Conservation (phyloP, 2,888 invertebrate genomes). For the Metellina segmentata region DNA sequence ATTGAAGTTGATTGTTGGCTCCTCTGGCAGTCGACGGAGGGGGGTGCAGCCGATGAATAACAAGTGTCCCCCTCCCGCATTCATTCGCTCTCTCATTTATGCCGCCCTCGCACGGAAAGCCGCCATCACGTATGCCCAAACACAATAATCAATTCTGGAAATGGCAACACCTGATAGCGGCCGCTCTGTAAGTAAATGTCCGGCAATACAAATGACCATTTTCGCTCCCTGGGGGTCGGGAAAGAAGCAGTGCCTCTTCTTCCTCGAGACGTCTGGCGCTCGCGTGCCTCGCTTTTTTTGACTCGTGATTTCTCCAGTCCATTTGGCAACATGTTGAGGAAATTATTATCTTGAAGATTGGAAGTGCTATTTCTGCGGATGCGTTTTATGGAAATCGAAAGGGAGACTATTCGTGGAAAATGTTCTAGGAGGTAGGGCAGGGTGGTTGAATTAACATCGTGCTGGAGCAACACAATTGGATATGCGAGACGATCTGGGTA, state of each 20-base stretch:
- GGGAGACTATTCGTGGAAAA: neutral
- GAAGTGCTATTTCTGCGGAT: neutral
- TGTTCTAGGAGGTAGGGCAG: too few relatives aligned
- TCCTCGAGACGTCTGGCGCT: neutral
- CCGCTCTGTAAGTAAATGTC: conserved; percentile 61
- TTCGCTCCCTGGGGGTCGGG: neutral
- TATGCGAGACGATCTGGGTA: too few relatives aligned
- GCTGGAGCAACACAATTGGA: too few relatives aligned
- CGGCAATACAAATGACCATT: conserved; percentile 57
- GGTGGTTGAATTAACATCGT: too few relatives aligned
- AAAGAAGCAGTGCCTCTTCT: neutral
- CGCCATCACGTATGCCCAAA: conserved; percentile 52
- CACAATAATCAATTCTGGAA: conserved; percentile 73
- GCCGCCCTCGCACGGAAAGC: conserved; percentile 60
- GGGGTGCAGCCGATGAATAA: conserved; percentile 40
- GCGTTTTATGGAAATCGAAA: neutral
- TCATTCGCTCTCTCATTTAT: conserved; percentile 32
- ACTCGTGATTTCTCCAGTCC: neutral
- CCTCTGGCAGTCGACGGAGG: conserved; percentile 21
- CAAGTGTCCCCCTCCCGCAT: conserved; percentile 29
- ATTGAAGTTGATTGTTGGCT: conserved; percentile 73
- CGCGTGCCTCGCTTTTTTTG: neutral
- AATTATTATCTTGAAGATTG: neutral
- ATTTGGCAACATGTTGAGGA: neutral
- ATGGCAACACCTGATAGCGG: conserved; percentile 73